phyloP scores from a whole-genome alignment of 2,797 vertebrate genomes.

The Aldrovandia affinis region DNA sequence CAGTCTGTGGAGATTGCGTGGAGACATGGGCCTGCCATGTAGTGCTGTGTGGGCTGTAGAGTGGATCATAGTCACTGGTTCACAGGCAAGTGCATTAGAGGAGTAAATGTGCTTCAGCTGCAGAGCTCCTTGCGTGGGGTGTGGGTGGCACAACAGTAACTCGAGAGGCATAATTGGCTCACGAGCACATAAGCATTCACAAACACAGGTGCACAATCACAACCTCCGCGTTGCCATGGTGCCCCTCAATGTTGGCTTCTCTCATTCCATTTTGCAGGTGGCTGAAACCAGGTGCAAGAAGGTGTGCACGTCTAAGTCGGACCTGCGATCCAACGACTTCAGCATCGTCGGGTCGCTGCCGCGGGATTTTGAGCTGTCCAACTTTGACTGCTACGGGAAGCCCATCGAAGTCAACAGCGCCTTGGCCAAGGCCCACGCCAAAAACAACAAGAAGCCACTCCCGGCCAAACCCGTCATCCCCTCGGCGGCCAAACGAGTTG shows the following conservation, averaged over 20 bases:
- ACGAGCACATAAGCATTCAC: too few relatives aligned
- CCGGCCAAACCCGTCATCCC: conserved; percentile 96
- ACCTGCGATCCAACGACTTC: conserved; percentile 96
- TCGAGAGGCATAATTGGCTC: too few relatives aligned
- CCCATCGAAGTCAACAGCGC: conserved; percentile 82
- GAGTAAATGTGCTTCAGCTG: not conserved
- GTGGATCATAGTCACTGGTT: not conserved
- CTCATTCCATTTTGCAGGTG: conserved; percentile 74
- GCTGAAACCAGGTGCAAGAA: conserved; percentile 97
- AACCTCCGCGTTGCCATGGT: not conserved
- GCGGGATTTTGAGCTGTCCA: conserved; percentile 97
- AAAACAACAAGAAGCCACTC: conserved; percentile 91
- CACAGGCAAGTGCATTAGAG: not conserved
- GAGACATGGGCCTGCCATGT: too few relatives aligned
- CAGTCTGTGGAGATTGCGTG: not conserved
- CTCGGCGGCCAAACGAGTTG: conserved; percentile 91
- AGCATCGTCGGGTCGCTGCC: conserved; percentile 98
- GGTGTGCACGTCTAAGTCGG: conserved; percentile 97
- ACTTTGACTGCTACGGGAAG: conserved; percentile 99
- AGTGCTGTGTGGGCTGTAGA: not conserved
- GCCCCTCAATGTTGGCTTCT: not conserved
- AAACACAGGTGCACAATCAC: too few relatives aligned
- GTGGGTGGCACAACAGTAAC: not conserved
- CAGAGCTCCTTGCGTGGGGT: not conserved
- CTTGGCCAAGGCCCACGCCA: conserved; percentile 85